Base-by-base conservation (phyloP, 2,113 vertebrate genomes). In the Mobula hypostoma region DNA sequence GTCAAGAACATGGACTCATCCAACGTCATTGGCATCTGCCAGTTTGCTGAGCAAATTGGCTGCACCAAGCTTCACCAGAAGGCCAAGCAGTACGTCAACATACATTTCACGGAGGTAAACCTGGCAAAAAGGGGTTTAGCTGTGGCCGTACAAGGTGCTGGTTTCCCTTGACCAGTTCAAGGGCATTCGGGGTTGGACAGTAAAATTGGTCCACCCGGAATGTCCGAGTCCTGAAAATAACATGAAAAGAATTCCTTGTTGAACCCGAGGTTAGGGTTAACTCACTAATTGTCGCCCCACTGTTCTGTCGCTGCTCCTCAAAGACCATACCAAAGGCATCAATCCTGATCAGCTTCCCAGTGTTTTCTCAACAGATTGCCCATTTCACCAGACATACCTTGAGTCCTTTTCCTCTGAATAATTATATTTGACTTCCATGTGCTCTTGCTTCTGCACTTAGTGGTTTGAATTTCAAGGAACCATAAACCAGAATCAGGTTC, bases 1-100 rank as follows among this genome's bases (percentile, higher is more conserved):
- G 94, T 72, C 0, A 97, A 98, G 94, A 96, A 97, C 94, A 95
- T 98, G 94, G 97, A 97, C 94, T 96, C 97, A 0, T 95, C 96
- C 9, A 98, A 98, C 56, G 97, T 97, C 92, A 97, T 98, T 48
- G 97, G 97, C 85, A 97, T 98, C 92, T 95, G 96, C 29, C 96
- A 96, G 70, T 98, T 98, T 1, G 97, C 97, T 0, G 97, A 98
- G 94, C 97, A 97, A 94, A 96, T 98, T 7, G 96, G 97, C 90
- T 97, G 97, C 95, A 95, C 93, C 0, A 97, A 98, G 79, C 96
- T 98, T 58, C 95, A 97, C 94, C 95, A 95, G 79, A 95, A 68
- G 5, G 96, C 97, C 94, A 95, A 96, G 85, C 96, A 97, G 95
- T 98, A 97, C 77, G 97, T 98, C 96, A 97, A 97, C 94, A 97